These are phyloP conservation scores for Scortum barcoo DNA, from an alignment of 2,113 vertebrate genomes.

Conservation along the genomic window DNA sequence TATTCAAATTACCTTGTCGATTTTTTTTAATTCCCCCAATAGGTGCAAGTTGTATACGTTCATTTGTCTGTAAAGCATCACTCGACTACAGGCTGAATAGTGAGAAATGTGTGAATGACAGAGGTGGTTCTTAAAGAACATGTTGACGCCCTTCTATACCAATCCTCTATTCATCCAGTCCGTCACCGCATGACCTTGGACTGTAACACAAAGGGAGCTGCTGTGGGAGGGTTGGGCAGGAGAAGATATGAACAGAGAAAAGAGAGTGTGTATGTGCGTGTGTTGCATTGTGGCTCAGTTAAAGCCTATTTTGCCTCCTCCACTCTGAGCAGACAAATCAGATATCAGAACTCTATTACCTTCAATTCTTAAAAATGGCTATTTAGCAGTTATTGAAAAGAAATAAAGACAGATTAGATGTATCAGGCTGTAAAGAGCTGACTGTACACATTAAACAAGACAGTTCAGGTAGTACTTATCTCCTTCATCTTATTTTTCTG, in stretches of 20 bases:
- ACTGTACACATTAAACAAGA: conserved; percentile 13
- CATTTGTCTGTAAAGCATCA: neutral
- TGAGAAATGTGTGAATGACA: conserved; percentile 17
- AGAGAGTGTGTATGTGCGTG: conserved; percentile 16
- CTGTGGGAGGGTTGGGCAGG: conserved; percentile 9
- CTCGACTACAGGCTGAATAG: neutral
- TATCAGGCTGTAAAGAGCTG: conserved; percentile 8
- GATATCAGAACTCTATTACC: conserved; percentile 27
- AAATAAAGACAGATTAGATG: conserved; percentile 24
- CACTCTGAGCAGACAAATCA: conserved; percentile 4
- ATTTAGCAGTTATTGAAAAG: conserved; percentile 4
- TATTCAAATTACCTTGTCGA: neutral
- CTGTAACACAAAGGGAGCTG: conserved; percentile 48
- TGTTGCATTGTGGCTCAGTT: conserved; percentile 27
- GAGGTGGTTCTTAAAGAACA: conserved; percentile 50
- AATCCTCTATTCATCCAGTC: conserved; percentile 29
- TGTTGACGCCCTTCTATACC: conserved; percentile 5
- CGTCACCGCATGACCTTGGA: conserved; percentile 55
- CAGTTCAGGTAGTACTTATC: neutral
- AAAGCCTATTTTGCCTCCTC: conserved; percentile 14
- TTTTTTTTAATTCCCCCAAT: neutral
- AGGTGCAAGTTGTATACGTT: neutral
- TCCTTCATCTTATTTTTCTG: conserved; percentile 3
- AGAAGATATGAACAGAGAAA: conserved; percentile 31
- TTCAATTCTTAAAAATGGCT: conserved; percentile 2